phyloP scores from a whole-genome alignment of 2,113 vertebrate species.

The human region GRCh38 chr9:84965001-84965500 shows the following conservation, averaged over 20 bases:
- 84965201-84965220: not conserved
- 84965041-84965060: conserved; percentile 52
- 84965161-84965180: not conserved
- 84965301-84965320: not conserved
- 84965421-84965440: not conserved
- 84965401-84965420: not conserved
- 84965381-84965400: not conserved
- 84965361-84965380: not conserved
- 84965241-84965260: not conserved
- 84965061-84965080: conserved; percentile 61
- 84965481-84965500: conserved; percentile 20
- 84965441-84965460: not conserved
- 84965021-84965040: conserved; percentile 66
- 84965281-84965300: not conserved
- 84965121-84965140: conserved; percentile 6
- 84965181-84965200: not conserved
- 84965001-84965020: conserved; percentile 73
- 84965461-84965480: conserved; percentile 28
- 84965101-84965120: conserved; percentile 45
- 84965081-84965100: conserved; percentile 54
- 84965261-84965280: not conserved
- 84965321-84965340: not conserved
- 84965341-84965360: not conserved
- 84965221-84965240: not conserved
- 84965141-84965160: conserved; percentile 14